Conservation (phyloP, 2,888 invertebrate genomes). For the Hesperia comma region DNA sequence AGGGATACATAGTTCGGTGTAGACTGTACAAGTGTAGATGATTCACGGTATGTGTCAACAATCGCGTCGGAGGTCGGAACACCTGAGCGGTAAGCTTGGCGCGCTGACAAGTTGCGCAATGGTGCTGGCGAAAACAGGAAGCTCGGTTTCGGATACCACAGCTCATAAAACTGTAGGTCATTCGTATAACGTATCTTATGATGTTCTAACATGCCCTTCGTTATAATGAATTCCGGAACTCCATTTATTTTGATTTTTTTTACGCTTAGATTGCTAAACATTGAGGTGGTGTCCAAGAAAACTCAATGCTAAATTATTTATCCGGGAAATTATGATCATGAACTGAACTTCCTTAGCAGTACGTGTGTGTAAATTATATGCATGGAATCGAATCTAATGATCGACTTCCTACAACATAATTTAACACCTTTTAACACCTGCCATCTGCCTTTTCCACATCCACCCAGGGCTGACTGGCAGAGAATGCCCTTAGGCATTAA, state of each 20-base stretch:
- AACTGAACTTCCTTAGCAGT: no score
- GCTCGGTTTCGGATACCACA: constrained; percentile 53
- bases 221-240: neutral
- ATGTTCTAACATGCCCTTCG: neutral
- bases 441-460: no score
- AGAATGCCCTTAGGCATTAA: no score
- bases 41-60: constrained; percentile 57
- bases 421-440: no score
- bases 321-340: no score
- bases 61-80: constrained; percentile 66
- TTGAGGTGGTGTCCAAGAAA: no score
- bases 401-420: no score
- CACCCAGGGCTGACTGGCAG: no score
- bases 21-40: constrained; percentile 46
- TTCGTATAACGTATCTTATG: constrained; percentile 15
- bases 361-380: no score
- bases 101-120: constrained; percentile 77
- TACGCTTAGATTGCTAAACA: no score
- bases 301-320: no score
- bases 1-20: neutral
- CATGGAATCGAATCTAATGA: no score
- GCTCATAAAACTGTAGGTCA: constrained; percentile 23
- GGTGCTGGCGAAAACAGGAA: constrained; percentile 75
- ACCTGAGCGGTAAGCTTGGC: constrained; percentile 78
- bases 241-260: neutral